Base-by-base conservation (phyloP, 2,113 vertebrate species). In the Dicentrarchus labrax region DNA sequence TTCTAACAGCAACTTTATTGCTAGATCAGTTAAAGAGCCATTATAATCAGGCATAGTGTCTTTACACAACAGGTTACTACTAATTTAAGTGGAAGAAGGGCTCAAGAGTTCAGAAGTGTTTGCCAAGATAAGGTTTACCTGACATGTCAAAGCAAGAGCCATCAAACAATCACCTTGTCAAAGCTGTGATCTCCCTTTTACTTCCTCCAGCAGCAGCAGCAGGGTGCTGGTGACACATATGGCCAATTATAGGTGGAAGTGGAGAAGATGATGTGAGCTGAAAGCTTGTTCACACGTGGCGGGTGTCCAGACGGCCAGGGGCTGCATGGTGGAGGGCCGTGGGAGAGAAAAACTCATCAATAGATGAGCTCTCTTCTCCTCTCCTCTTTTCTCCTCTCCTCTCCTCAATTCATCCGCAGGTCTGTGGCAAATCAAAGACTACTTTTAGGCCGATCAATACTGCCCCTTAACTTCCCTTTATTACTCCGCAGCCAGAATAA, bases 231-330 rank as follows among this genome's bases (percentile, higher is more conserved):
- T 94, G 93, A 95, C 95, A 93, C 92, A 93, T 94, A 94, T 94
- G 95, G 94, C 94, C 94, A 95, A 95, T 95, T 95, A 95, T 88
- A 94, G 89, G 92, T 92, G 91, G 90, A 94, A 86, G 92, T 89
- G 87, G 91, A 92, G 91, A 95, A 92, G 92, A 90, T 94, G 93
- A 95, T 94, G 88, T 67, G 92, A 93, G 91, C 86, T 93, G 93
- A 94, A 94, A 94, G 91, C 94, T 88, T 94, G 88, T 94, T 95
- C 94, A 94, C 94, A 95, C 94, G 69, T 94, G 89, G 91, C 85
- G 91, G 93, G 92, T 93, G 93, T 94, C 91, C 91, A 93, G 91
- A 83, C 91, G 76, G 86, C 90, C 90, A 80, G 64, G 22, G 76
- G 83, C 76, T 83, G 66, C 82, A 38, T 43, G 84, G 86, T 72